A percentile compares a stretch with the other conserved stretches of the same genome.
Evolutionary conservation across 2,113 vertebrate genomes (phyloP).

Genomic region (Bujurquina vittata): DNA sequence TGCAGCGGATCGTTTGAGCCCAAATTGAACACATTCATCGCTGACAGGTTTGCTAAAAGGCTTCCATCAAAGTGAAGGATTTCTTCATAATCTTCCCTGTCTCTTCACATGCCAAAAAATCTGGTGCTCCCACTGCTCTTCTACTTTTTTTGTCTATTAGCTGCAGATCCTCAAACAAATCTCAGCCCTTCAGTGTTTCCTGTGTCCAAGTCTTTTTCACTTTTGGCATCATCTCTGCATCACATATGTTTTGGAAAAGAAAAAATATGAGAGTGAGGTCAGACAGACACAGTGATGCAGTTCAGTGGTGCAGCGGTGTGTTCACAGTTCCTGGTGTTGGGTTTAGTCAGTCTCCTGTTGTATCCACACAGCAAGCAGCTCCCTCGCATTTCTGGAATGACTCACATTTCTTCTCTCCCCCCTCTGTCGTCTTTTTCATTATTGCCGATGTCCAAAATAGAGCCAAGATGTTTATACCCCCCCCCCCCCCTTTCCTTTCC

Average conservation of each 20-base stretch:
- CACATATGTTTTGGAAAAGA: slow-evolving; percentile 16
- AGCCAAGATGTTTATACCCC: slow-evolving; percentile 26
- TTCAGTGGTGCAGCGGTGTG: slow-evolving; percentile 30
- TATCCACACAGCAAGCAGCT: slow-evolving; percentile 77
- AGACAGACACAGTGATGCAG: slow-evolving; percentile 52
- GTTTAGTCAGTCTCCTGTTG: slow-evolving; percentile 65
- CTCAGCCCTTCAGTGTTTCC: background rate
- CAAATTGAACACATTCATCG: slow-evolving; percentile 44
- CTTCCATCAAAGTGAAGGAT: slow-evolving; percentile 62
- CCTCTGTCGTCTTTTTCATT: slow-evolving; percentile 55
- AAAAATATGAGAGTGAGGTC: slow-evolving; percentile 14
- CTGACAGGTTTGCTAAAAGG: slow-evolving; percentile 65
- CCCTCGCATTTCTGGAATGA: slow-evolving; percentile 86
- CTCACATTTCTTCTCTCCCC: slow-evolving; percentile 82
- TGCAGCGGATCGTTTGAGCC: slow-evolving; percentile 21
- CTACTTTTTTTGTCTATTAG: slow-evolving; percentile 9
- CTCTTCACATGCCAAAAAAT: slow-evolving; percentile 44
- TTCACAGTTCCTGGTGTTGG: slow-evolving; percentile 58
- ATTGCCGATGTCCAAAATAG: slow-evolving; percentile 58
- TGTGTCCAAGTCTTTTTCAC: background rate
- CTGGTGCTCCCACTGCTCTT: slow-evolving; percentile 19
- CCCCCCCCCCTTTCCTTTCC: background rate
- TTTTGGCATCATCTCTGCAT: slow-evolving; percentile 26
- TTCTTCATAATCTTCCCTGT: slow-evolving; percentile 49
- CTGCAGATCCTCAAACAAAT: slow-evolving; percentile 41